Percentiles rank a stretch among this genome's conserved stretches.
Evolutionary conservation across 2,797 vertebrate species (phyloP).

Genomic region (Naso thynnoides): DNA sequence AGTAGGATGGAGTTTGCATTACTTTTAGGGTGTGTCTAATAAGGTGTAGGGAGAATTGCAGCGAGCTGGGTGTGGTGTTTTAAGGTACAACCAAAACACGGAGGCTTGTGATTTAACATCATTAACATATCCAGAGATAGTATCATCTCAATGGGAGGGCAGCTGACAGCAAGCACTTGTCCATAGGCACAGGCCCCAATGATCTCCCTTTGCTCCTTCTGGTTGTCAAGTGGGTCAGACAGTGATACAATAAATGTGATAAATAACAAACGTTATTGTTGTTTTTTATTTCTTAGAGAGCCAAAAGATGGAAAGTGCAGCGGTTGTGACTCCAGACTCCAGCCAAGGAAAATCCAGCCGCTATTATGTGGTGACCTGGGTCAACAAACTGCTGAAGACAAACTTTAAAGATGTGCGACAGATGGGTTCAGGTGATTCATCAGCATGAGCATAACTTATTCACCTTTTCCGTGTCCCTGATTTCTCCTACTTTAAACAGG

Average conservation of each 20-base stretch:
- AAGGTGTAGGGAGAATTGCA: background rate
- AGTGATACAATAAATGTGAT: background rate
- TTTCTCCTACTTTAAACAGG: background rate
- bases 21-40: background rate
- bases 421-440: conserved; percentile 79
- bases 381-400: conserved; percentile 79
- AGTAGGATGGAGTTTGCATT: background rate
- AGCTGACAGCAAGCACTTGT: too few species aligned
- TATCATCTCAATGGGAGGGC: too few species aligned
- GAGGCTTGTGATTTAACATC: background rate
- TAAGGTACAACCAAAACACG: background rate
- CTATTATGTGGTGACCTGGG: conserved; percentile 75
- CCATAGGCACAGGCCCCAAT: too few species aligned
- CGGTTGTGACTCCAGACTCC: conserved; percentile 39
- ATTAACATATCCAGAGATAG: too few species aligned
- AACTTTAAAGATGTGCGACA: conserved; percentile 77
- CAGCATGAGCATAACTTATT: background rate
- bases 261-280: background rate
- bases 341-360: conserved; percentile 64
- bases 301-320: conserved; percentile 72
- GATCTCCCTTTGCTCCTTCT: too few species aligned
- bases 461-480: background rate
- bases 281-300: conserved; percentile 35
- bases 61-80: background rate
- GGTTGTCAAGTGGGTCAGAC: too few species aligned